Evolutionary conservation across 1,140 invertebrate genomes (phyloP).

Genomic region (Bombus consobrinus): DNA sequence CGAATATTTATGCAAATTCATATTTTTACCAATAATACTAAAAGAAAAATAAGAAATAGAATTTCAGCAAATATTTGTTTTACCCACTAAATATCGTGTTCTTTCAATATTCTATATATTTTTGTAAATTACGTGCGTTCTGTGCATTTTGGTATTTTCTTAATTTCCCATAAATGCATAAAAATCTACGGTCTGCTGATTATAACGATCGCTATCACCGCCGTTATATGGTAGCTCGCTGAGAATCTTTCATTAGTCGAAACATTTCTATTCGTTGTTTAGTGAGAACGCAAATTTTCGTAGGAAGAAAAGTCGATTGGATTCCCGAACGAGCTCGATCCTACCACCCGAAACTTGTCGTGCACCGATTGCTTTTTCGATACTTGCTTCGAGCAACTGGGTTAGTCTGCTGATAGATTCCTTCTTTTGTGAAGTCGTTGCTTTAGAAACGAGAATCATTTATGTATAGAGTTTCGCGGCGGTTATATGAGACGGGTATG

Average conservation of each 20-base stretch:
- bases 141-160: no score
- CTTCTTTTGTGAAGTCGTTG: not conserved
- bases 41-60: no score
- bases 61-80: no score
- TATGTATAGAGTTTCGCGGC: not conserved
- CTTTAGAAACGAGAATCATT: not conserved
- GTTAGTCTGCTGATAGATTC: not conserved
- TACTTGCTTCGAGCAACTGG: not conserved
- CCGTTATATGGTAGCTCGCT: not conserved
- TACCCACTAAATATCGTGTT: no score
- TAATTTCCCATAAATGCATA: no score
- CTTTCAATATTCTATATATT: no score
- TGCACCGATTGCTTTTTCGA: constrained; percentile 2
- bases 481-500: not conserved
- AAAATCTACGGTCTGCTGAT: no score
- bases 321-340: not conserved
- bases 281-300: not conserved
- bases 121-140: no score
- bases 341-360: not conserved
- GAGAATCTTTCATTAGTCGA: not conserved
- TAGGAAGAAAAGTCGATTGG: not conserved
- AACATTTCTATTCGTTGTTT: not conserved
- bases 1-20: not conserved
- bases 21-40: not conserved
- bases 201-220: no score